Evolutionary conservation across 2,113 vertebrate species (phyloP).

Genomic region (Boleophthalmus pectinirostris): DNA sequence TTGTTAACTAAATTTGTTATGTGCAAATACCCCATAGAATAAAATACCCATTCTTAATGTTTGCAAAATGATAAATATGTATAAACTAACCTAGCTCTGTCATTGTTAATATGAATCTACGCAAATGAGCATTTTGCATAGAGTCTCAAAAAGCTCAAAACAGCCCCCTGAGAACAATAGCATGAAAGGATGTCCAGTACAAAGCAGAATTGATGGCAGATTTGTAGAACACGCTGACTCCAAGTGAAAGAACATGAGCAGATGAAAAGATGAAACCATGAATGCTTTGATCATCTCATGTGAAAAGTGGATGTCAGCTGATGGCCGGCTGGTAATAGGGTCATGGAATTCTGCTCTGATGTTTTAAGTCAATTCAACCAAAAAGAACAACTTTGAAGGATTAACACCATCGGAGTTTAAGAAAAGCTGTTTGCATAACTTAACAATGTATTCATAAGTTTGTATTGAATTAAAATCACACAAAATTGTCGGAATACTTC

Average conservation of each 20-base stretch:
- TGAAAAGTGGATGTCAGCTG: neutral
- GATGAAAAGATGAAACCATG: neutral
- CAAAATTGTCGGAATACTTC: too few species aligned
- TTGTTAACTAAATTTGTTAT: too few species aligned
- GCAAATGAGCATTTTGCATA: neutral
- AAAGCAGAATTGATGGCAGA: neutral
- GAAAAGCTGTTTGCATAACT: neutral
- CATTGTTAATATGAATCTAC: too few species aligned
- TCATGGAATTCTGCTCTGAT: neutral
- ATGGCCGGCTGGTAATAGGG: neutral
- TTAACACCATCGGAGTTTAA: neutral
- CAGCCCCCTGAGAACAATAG: neutral
- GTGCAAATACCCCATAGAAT: too few species aligned
- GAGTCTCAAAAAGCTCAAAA: neutral
- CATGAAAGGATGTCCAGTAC: neutral
- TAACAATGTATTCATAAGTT: neutral
- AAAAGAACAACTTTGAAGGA: slow-evolving; percentile 1
- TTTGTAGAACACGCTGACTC: neutral
- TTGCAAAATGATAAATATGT: too few species aligned
- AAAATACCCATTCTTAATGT: too few species aligned
- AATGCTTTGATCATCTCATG: neutral
- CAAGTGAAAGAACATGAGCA: neutral
- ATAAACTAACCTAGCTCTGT: too few species aligned
- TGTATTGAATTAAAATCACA: neutral
- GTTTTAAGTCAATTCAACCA: slow-evolving; percentile 1